These are phyloP conservation scores for Labia minor DNA, from an alignment of 2,888 invertebrate genomes.

Conservation along the genomic window DNA sequence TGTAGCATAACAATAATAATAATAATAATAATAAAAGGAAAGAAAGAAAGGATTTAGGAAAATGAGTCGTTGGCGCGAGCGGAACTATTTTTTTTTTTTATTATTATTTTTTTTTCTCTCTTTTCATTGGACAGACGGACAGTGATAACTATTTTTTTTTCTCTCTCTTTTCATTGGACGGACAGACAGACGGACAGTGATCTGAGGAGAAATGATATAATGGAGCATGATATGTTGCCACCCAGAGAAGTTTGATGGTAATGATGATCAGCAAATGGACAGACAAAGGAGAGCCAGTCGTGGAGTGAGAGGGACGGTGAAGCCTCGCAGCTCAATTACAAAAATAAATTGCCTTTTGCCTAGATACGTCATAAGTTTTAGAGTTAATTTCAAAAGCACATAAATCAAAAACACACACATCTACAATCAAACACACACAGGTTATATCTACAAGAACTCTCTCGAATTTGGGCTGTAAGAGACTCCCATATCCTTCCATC, in stretches of 20 bases:
- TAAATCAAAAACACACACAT: slow-evolving; percentile 24
- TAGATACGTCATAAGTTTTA: slow-evolving; percentile 25
- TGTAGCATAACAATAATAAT: too few species aligned
- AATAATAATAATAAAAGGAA: too few species aligned
- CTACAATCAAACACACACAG: neutral
- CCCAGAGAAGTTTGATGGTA: slow-evolving; percentile 7
- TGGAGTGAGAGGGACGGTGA: neutral
- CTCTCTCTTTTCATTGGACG: too few species aligned
- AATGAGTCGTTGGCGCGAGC: too few species aligned
- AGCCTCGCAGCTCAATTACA: slow-evolving; percentile 24
- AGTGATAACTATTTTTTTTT: too few species aligned
- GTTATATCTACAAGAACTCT: neutral
- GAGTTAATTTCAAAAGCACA: slow-evolving; percentile 26
- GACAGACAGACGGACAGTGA: too few species aligned
- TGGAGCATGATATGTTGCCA: slow-evolving; percentile 13
- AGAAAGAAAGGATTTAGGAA: too few species aligned
- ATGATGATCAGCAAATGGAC: neutral
- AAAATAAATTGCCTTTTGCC: slow-evolving; percentile 26
- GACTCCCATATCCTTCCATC: too few species aligned
- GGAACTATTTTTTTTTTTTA: too few species aligned
- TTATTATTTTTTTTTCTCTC: too few species aligned
- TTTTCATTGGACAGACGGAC: too few species aligned
- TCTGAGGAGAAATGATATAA: neutral
- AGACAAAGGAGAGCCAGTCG: neutral
- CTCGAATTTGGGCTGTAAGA: neutral